Conservation (phyloP, 2,888 invertebrate species). For the Chymomyza fuscimana region DNA sequence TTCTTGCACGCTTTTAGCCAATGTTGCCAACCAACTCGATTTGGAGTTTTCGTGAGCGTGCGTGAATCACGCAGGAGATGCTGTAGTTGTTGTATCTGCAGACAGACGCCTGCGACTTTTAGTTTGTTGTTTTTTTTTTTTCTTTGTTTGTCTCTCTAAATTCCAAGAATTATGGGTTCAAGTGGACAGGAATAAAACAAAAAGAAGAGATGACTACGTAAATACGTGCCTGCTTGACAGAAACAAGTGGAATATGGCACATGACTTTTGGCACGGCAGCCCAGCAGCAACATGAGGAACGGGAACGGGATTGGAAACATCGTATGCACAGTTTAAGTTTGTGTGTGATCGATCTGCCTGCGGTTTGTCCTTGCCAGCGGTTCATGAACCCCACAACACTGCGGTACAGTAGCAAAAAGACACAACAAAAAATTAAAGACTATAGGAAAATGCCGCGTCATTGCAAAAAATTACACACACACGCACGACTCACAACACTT, state of each 20-base stretch:
- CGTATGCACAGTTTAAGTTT: conserved; percentile 25
- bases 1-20: conserved; percentile 64
- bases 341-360: conserved; percentile 54
- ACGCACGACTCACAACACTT: conserved; percentile 4
- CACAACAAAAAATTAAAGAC: conserved; percentile 15
- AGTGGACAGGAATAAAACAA: conserved; percentile 36
- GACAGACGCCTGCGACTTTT: background rate
- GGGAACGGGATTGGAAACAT: background rate
- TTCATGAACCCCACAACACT: conserved; percentile 59
- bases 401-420: conserved; percentile 11
- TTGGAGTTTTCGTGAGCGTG: conserved; percentile 39
- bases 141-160: conserved; percentile 18
- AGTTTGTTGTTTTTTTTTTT: background rate
- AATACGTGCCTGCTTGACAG: conserved; percentile 6
- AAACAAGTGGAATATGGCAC: conserved; percentile 63
- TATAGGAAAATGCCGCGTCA: conserved; percentile 20
- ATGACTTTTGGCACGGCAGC: conserved; percentile 26
- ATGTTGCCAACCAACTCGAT: conserved; percentile 64
- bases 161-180: conserved; percentile 67
- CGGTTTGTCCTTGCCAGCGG: conserved; percentile 66
- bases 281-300: background rate
- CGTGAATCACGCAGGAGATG: conserved; percentile 48
- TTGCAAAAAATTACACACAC: conserved; percentile 24
- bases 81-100: conserved; percentile 7
- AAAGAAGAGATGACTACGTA: background rate